Base-by-base conservation (phyloP, 2,888 invertebrate genomes). In the Gnatocerus cornutus region DNA sequence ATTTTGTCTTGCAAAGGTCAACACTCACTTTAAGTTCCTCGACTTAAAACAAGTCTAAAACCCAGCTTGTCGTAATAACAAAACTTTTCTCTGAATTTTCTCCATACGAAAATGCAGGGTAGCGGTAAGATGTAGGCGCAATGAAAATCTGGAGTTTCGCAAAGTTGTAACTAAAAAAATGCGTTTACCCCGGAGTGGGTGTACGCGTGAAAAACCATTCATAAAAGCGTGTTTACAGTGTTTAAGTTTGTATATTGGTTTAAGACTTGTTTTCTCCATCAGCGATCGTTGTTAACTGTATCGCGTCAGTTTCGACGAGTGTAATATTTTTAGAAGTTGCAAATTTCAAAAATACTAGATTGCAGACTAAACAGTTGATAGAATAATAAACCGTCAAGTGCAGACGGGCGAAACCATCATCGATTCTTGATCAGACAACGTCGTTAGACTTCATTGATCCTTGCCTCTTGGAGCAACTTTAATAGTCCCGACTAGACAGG, bases 291-390 rank as follows among this genome's bases (percentile, higher is more conserved):
- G 45, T 73, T 55, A 63, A 59, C 52, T 62, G 71, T 68, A 71
- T 61, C 65, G 66, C 67, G 50, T 65, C 59, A 67, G 59, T 56
- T 55, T 59, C 52, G 58, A 45, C 16, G 37, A 70, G 43, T 9
- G 55, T 27, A 68, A 72, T 76, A 76, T 73, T 76, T 77, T 77
- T 75, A 75, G 76, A 73, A 72, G 69, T 73, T 72, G 74, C 74
- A 73, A 73, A 73, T 72, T 75, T 72, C 66, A 72, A 65, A 73
- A 65, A 69, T 69, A 73, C 71, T 74, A 73, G 66, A 71, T 53
- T 71, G 73, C 71, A 77, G 77, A 77, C 77, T 77, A 77, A 77
- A 77, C 77, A 77, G 56, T 33, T 69, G 69, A 73, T 67, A 71
- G 72, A 75, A 77, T 77, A 77, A 77, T 76, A 76, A 76, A 76